Evolutionary conservation across 1,140 invertebrate species (phyloP).

Genomic region (Camponotus pennsylvanicus): DNA sequence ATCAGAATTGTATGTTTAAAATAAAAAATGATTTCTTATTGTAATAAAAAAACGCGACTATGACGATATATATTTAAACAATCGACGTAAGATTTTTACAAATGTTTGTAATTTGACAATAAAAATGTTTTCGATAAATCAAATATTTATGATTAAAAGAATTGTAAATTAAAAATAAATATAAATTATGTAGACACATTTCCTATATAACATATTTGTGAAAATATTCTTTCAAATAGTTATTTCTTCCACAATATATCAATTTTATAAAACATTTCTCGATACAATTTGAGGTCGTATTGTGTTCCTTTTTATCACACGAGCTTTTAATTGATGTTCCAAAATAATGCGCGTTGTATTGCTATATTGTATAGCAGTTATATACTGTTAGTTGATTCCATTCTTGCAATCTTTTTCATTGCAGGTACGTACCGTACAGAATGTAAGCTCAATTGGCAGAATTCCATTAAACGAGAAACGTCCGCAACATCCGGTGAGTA

Average conservation of each 20-base stretch:
- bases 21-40: no score
- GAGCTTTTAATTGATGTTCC: constrained; percentile 27
- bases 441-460: constrained; percentile 48
- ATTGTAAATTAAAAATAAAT: not conserved
- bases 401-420: constrained; percentile 44
- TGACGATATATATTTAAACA: no score
- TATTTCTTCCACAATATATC: not conserved
- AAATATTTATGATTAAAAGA: not conserved
- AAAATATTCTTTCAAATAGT: constrained; percentile 16
- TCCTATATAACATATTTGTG: not conserved
- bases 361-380: constrained; percentile 9
- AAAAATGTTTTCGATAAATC: not conserved
- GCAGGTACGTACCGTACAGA: constrained; percentile 66
- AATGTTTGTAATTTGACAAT: not conserved
- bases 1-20: no score
- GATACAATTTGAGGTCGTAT: not conserved
- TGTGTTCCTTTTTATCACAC: not conserved
- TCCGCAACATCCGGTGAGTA: constrained; percentile 66
- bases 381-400: constrained; percentile 11
- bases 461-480: constrained; percentile 60
- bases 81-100: no score
- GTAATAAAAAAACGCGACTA: no score
- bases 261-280: no score
- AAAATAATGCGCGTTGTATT: constrained; percentile 35
- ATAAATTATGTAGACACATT: not conserved